These are phyloP conservation scores for Parthenolecanium corni DNA, from an alignment of 2,888 invertebrate genomes.

Conservation along the genomic window DNA sequence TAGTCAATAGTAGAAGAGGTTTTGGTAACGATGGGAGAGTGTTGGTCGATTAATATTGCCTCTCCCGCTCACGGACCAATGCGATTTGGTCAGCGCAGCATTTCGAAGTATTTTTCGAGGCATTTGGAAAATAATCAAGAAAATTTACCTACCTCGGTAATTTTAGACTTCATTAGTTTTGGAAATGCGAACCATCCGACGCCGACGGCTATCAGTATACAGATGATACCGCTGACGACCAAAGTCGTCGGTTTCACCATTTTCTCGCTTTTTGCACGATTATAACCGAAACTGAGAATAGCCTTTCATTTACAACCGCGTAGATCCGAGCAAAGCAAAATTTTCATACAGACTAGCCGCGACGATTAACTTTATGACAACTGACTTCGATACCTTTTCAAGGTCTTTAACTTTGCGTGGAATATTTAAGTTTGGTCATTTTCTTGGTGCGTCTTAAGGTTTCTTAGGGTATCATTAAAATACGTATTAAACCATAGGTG, in stretches of 20 bases:
- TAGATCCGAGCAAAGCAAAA: constrained; percentile 17
- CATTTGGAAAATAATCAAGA: too few species aligned
- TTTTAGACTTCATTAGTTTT: constrained; percentile 32
- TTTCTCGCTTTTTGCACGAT: not conserved
- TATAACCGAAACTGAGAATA: not conserved
- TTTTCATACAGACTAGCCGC: constrained; percentile 20
- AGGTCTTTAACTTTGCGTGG: constrained; percentile 27
- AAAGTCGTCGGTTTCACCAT: constrained; percentile 33
- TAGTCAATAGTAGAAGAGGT: too few species aligned
- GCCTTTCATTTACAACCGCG: not conserved
- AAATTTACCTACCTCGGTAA: constrained; percentile 33
- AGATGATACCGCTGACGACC: constrained; percentile 32
- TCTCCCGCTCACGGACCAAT: too few species aligned
- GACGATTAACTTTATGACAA: constrained; percentile 10
- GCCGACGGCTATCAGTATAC: constrained; percentile 32
- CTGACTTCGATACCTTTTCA: constrained; percentile 26
- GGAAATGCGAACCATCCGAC: constrained; percentile 34
- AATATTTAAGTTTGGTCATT: constrained; percentile 19
- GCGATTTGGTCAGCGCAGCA: too few species aligned
- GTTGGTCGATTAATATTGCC: too few species aligned
- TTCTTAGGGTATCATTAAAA: constrained; percentile 9
- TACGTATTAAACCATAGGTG: not conserved
- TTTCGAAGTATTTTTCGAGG: too few species aligned
- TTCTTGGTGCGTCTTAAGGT: constrained; percentile 5
- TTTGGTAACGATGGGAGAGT: too few species aligned